Conservation (phyloP, 2,113 vertebrate species). For the Ophthalmolycus amberensis region DNA sequence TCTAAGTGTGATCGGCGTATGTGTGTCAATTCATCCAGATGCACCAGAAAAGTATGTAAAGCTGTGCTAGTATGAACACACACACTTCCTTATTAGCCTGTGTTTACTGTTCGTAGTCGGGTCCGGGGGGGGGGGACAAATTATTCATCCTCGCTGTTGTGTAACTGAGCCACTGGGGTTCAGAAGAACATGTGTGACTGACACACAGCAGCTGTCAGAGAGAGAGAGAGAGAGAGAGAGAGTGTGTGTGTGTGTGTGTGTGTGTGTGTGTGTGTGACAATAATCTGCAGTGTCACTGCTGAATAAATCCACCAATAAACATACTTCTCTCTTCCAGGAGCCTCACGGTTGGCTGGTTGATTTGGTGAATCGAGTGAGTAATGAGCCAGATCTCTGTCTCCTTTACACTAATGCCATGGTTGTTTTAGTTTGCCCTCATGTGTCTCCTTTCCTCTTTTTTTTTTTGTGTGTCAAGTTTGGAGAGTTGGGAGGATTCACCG, state of each 20-base stretch:
- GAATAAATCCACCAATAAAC: slow-evolving; percentile 29
- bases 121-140: neutral
- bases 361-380: slow-evolving; percentile 94
- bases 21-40: slow-evolving; percentile 3
- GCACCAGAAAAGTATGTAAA: slow-evolving; percentile 2
- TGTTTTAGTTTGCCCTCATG: neutral
- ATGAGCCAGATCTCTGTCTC: neutral
- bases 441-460: neutral
- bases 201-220: slow-evolving; percentile 68
- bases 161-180: slow-evolving; percentile 40
- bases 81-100: slow-evolving; percentile 22
- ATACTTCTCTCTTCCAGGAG: slow-evolving; percentile 85
- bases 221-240: neutral
- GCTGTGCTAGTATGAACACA: slow-evolving; percentile 2
- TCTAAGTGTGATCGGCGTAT: too few relatives aligned
- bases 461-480: slow-evolving; percentile 88
- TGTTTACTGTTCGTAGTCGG: slow-evolving; percentile 40
- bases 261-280: neutral
- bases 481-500: slow-evolving; percentile 95
- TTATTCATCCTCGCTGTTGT: slow-evolving; percentile 31
- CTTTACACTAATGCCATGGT: neutral
- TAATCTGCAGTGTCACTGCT: slow-evolving; percentile 13
- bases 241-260: neutral
- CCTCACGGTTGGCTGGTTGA: slow-evolving; percentile 99
- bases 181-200: slow-evolving; percentile 49